phyloP scores from a whole-genome alignment of 2,888 invertebrate species.

The Zhengitettix transpicula region DNA sequence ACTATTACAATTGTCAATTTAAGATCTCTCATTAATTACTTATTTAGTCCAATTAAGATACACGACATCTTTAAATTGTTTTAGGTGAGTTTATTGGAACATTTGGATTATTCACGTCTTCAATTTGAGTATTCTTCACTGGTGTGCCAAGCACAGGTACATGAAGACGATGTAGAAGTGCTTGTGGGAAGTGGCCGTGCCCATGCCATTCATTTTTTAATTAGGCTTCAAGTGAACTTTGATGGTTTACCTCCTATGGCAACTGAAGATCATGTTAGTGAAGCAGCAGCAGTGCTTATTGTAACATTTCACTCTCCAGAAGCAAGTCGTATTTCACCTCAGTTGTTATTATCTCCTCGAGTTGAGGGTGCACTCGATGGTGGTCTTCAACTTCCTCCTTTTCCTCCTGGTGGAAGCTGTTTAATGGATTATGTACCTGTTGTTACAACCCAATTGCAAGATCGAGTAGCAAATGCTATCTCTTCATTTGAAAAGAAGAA shows the following conservation, averaged over 20 bases:
- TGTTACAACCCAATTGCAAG: slow-evolving; percentile 22
- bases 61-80: not conserved
- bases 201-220: slow-evolving; percentile 43
- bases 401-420: slow-evolving; percentile 24
- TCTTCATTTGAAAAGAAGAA: slow-evolving; percentile 26
- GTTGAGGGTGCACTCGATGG: slow-evolving; percentile 26
- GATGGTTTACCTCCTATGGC: slow-evolving; percentile 31
- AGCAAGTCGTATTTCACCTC: slow-evolving; percentile 26
- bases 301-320: slow-evolving; percentile 39
- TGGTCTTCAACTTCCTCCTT: slow-evolving; percentile 29
- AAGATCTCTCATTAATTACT: no score
- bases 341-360: slow-evolving; percentile 31
- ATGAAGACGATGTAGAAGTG: slow-evolving; percentile 46
- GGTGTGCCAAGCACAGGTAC: slow-evolving; percentile 32
- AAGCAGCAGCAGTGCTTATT: slow-evolving; percentile 34
- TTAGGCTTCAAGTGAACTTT: slow-evolving; percentile 43
- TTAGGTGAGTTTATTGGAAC: slow-evolving; percentile 16
- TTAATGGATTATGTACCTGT: slow-evolving; percentile 25
- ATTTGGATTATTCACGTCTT: slow-evolving; percentile 29
- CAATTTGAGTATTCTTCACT: slow-evolving; percentile 47
- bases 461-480: slow-evolving; percentile 21
- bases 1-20: no score
- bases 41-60: no score
- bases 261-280: slow-evolving; percentile 27
- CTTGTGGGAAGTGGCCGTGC: slow-evolving; percentile 29